Evolutionary conservation across 1,140 invertebrate species (phyloP).

Genomic region (Ceratosolen solmsi): DNA sequence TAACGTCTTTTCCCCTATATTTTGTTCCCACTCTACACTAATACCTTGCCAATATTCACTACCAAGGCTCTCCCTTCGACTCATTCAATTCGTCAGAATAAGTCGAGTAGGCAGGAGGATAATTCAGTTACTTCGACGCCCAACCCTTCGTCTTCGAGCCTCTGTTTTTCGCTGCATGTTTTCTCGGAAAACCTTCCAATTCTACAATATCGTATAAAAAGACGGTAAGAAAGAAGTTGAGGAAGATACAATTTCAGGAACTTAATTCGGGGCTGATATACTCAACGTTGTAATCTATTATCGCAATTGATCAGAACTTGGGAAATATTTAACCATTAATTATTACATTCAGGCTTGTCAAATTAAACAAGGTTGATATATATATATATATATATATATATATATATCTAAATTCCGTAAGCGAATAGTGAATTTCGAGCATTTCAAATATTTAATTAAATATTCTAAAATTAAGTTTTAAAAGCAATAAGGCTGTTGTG

Average conservation of each 20-base stretch:
- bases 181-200: background rate
- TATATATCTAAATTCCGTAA: background rate
- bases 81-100: constrained; percentile 61
- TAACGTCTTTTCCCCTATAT: too few species aligned
- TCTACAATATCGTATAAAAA: background rate
- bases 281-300: background rate
- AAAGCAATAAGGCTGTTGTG: too few species aligned
- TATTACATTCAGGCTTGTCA: background rate
- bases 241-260: background rate
- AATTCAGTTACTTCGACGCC: constrained; percentile 58
- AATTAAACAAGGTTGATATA: background rate
- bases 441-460: too few species aligned
- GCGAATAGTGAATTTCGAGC: too few species aligned
- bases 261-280: background rate
- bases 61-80: constrained; percentile 50
- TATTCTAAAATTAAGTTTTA: too few species aligned
- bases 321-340: background rate
- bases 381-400: background rate
- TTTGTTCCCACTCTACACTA: constrained; percentile 40
- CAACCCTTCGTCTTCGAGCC: constrained; percentile 6
- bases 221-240: background rate
- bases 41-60: constrained; percentile 39
- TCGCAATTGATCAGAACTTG: background rate
- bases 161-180: background rate
- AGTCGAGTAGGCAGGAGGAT: constrained; percentile 55